These are phyloP conservation scores for Sylvia borin DNA, from an alignment of 2,797 vertebrate species.

Conservation along the genomic window DNA sequence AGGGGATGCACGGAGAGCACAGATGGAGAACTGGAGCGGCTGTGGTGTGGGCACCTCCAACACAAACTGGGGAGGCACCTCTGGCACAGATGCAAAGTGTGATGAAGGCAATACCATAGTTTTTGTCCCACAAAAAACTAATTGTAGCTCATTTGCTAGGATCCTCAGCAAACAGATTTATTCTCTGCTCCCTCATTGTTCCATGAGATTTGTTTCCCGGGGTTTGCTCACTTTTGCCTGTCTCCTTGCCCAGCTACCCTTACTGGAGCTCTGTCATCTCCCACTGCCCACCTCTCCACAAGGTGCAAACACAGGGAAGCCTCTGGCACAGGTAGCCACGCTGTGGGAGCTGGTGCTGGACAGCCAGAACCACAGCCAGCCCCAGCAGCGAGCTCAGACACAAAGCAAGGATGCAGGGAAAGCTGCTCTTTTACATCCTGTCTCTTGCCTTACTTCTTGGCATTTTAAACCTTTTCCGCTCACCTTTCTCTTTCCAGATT, in stretches of 20 bases:
- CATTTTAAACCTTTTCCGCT: slow-evolving; percentile 4
- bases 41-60: not conserved
- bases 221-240: not conserved
- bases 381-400: not conserved
- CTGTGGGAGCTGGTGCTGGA: not conserved
- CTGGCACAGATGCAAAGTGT: not conserved
- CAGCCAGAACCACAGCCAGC: not conserved
- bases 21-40: not conserved
- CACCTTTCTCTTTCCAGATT: slow-evolving; percentile 25
- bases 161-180: not conserved
- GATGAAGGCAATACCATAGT: not conserved
- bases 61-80: not conserved
- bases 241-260: not conserved
- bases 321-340: not conserved
- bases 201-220: not conserved
- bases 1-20: not conserved
- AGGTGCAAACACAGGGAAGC: not conserved
- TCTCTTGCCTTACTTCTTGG: not conserved
- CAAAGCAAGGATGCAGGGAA: not conserved
- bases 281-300: not conserved
- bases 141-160: not conserved
- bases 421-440: not conserved
- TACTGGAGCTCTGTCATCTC: not conserved
- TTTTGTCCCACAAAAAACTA: not conserved
- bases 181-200: not conserved